Percentiles rank a stretch among this genome's conserved stretches.
phyloP scores from a whole-genome alignment of 2,797 vertebrate species.

The Ctenopoma multispine region DNA sequence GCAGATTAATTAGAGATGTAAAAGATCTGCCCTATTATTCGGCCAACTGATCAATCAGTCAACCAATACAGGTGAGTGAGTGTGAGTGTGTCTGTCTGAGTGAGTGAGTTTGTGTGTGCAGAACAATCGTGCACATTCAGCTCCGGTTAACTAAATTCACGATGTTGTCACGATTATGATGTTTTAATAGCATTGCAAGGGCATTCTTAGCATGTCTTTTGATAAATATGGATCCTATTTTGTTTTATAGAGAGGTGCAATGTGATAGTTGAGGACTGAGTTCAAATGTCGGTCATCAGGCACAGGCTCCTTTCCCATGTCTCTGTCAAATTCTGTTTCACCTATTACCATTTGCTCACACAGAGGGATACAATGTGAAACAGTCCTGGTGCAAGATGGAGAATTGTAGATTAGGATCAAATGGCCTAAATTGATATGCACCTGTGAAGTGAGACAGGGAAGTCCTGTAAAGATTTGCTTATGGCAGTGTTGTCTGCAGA shows the following conservation, averaged over 20 bases:
- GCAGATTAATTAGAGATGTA: too few species aligned
- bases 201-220: not conserved
- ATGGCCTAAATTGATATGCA: not conserved
- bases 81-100: too few species aligned
- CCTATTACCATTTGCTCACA: not conserved
- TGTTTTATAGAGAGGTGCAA: not conserved
- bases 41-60: too few species aligned
- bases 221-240: not conserved
- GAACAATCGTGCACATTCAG: too few species aligned
- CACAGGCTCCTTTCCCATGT: not conserved
- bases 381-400: not conserved
- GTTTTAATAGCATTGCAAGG: not conserved
- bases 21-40: too few species aligned
- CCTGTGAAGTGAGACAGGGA: not conserved
- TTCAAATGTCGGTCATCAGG: not conserved
- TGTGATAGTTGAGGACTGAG: not conserved
- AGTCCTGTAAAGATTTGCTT: not conserved
- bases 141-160: too few species aligned
- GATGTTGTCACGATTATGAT: too few species aligned
- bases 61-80: too few species aligned
- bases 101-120: too few species aligned
- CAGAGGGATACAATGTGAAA: not conserved
- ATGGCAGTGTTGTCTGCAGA: not conserved
- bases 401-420: not conserved
- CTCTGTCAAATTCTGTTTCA: not conserved